A percentile compares a stretch with the other conserved stretches of the same genome.
Evolutionary conservation across 1,140 invertebrate genomes (phyloP).

Genomic region (Euglossa dilemma): DNA sequence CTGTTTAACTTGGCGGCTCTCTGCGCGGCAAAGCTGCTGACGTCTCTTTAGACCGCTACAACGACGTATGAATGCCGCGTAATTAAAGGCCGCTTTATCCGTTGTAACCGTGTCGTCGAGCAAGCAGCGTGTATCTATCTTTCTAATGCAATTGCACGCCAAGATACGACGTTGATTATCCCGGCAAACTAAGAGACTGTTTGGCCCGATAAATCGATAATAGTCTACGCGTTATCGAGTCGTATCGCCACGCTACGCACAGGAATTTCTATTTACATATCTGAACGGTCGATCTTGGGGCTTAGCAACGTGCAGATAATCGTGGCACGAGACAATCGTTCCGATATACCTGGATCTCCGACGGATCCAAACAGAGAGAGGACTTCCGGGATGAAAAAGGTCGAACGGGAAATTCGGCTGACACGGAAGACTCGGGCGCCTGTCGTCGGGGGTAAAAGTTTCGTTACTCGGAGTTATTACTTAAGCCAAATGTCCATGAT

Average conservation of each 20-base stretch:
- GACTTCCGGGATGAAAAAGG: background rate
- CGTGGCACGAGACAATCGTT: background rate
- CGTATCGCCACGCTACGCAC: background rate
- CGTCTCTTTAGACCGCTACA: constrained; percentile 9
- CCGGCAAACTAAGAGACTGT: constrained; percentile 2
- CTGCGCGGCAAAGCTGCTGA: background rate
- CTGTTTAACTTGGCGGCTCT: constrained; percentile 14
- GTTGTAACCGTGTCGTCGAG: background rate
- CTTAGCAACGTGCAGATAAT: background rate
- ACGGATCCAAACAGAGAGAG: no score
- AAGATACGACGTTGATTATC: constrained; percentile 25
- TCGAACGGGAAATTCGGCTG: background rate
- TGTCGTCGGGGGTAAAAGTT: background rate
- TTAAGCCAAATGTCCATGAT: background rate
- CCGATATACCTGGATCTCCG: background rate
- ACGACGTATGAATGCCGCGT: background rate
- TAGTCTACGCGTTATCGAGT: background rate
- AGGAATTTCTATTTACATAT: constrained; percentile 43
- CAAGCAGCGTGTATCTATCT: background rate
- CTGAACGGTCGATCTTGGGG: background rate
- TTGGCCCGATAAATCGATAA: constrained; percentile 11
- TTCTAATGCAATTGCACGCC: background rate
- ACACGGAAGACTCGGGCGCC: background rate
- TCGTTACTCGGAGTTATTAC: background rate
- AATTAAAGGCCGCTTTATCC: constrained; percentile 22